Evolutionary conservation across 2,888 invertebrate genomes (phyloP).

Genomic region (Acronicta alni): DNA sequence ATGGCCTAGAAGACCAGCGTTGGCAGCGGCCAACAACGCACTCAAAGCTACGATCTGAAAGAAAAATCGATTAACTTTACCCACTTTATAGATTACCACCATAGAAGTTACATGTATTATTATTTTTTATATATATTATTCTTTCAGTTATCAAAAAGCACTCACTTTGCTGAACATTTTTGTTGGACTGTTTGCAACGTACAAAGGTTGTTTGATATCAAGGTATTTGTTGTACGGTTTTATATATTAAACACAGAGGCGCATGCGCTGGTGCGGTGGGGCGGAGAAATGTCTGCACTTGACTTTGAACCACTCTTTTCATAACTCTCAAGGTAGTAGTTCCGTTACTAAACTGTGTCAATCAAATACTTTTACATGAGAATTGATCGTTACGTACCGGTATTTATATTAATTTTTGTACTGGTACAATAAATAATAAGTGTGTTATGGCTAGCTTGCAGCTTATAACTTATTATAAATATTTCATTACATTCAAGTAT

Average conservation of each 20-base stretch:
- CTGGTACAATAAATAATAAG: too few species aligned
- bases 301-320: slow-evolving; percentile 9
- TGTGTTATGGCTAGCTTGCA: too few species aligned
- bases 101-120: too few species aligned
- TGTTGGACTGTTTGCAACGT: slow-evolving; percentile 46
- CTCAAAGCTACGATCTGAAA: slow-evolving; percentile 29
- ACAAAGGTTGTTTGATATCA: slow-evolving; percentile 59
- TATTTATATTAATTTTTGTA: too few species aligned
- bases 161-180: slow-evolving; percentile 68
- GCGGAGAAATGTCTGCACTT: slow-evolving; percentile 46
- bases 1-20: slow-evolving; percentile 60
- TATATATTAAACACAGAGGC: slow-evolving; percentile 48
- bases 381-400: too few species aligned
- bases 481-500: too few species aligned
- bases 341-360: too few species aligned
- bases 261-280: slow-evolving; percentile 49
- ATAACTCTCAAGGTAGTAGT: not conserved
- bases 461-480: too few species aligned
- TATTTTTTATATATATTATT: not conserved
- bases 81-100: slow-evolving; percentile 49
- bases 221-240: slow-evolving; percentile 52
- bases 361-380: too few species aligned
- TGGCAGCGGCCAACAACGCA: slow-evolving; percentile 66
- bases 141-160: not conserved
- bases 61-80: slow-evolving; percentile 12